Evolutionary conservation across 2,797 vertebrate genomes (phyloP), one percentile per base, ranked within the genome.

Genomic region (Alectoris magna): DNA sequence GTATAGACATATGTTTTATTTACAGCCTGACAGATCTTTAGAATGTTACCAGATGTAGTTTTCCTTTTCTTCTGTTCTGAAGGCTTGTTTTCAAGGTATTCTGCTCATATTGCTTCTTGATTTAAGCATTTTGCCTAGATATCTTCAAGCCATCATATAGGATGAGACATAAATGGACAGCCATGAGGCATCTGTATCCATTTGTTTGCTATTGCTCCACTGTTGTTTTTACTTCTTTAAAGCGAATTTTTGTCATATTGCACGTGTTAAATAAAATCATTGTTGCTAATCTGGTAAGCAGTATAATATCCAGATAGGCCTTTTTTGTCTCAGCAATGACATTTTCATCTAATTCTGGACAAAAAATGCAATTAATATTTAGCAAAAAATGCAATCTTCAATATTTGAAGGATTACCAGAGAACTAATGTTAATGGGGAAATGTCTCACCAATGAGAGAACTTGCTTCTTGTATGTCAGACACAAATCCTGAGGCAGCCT

Each of bases 401-500:
- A 10, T 91, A 83, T 55, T 58, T 10, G 84, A 84, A 72, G 74
- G 91, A 38, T 66, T 78, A 78, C 66, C 31, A 90, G 69, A 85
- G 91, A 39, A 43, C 63, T 62, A 63, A 56, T 53, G 46, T 17
- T 95, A 93, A 82, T 21, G 26, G 56, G 69, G 12, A 10, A 69
- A 60, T 69, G 8, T 92, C 89, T 97, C 70, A 59, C 73, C 12
- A 5, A 15, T 89, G 62, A 77, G 68, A 74, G 89, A 91, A 79
- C 15, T 62, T 49, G 38, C 18, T 44, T 83, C 74, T 89, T 83
- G 10, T 60, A 66, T 94, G 53, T 95, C 49, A 91, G 81, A 67
- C 90, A 90, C 66, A 93, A 94, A 68, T 96, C 94, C 55, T 73
- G 90, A 78, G 86, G 90, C 95, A 85, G 75, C 80, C 86, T 94